phyloP scores from a whole-genome alignment of 2,888 invertebrate genomes.

The Eupithecia dodoneata region DNA sequence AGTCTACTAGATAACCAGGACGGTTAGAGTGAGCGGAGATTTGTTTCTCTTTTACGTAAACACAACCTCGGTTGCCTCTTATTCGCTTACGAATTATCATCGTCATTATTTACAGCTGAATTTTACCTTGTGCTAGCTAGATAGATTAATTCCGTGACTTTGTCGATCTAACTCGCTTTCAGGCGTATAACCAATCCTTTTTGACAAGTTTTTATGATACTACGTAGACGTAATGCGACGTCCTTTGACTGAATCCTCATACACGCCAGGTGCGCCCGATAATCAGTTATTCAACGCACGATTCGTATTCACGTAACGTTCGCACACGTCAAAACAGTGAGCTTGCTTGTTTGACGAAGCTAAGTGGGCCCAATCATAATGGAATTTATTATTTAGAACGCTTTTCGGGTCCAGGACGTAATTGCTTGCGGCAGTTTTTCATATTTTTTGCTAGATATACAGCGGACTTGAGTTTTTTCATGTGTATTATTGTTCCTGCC shows the following conservation, averaged over 20 bases:
- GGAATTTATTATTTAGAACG: constrained; percentile 56
- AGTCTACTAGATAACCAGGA: not conserved
- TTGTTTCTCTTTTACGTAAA: not conserved
- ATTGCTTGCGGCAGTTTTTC: not conserved
- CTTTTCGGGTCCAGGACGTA: constrained; percentile 12
- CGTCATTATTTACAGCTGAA: not conserved
- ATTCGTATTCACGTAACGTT: constrained; percentile 49
- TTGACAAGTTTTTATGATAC: not conserved
- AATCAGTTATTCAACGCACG: constrained; percentile 65
- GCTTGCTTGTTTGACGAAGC: constrained; percentile 67
- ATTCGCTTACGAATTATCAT: not conserved
- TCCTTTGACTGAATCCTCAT: constrained; percentile 9
- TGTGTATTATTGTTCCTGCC: not conserved
- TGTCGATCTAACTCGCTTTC: not conserved
- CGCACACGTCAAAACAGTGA: constrained; percentile 63
- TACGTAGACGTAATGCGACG: not conserved
- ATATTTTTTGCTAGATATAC: constrained; percentile 8
- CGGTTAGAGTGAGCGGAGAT: not conserved
- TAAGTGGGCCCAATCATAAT: constrained; percentile 59
- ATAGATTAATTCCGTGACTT: not conserved
- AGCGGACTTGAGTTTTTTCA: not conserved
- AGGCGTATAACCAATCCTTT: not conserved
- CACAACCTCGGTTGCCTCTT: not conserved
- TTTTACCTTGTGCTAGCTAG: not conserved
- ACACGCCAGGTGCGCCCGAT: constrained; percentile 62